Base-by-base conservation (phyloP, 2,797 vertebrate genomes). In the Alca torda region DNA sequence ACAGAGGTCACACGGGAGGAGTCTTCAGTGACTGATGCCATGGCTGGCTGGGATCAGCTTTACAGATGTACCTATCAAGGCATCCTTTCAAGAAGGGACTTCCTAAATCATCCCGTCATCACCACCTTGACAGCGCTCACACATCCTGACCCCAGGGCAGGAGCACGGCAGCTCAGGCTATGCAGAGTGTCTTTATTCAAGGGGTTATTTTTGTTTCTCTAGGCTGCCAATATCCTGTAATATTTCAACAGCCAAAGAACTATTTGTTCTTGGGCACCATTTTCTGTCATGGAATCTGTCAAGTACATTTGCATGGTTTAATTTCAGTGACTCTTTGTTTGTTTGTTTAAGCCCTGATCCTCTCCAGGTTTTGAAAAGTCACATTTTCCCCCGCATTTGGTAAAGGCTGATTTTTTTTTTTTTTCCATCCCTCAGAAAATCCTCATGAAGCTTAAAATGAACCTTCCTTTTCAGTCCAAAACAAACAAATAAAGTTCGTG, bases 211-310 rank as follows among this genome's bases (percentile, higher is more conserved):
- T 93, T 16, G 30, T 65, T 89, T 84, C 53, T 84, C 74, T 51
- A 78, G 45, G 16, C 73, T 90, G 89, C 60, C 74, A 92, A 59
- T 68, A 93, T 84, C 74, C 90, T 94, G 87, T 59, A 81, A 53
- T 41, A 31, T 77, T 96, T 94, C 79, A 87, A 61, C 84, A 91
- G 87, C 91, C 93, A 92, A 94, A 93, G 89, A 90, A 91, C 87
- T 95, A 54, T 80, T 96, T 96, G 84, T 96, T 96, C 90, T 76
- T 72, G 74, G 68, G 84, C 87, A 95, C 48, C 35, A 28, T 89
- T 86, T 94, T 83, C 91, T 46, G 84, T 35, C 83, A 86, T 77
- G 43, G 87, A 85, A 89, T 85, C 74, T 89, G 87, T 94, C 83
- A 61, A 84, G 45, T n/a, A 65, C 48, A 64, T 95, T 94, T 94